Percentiles rank a stretch among this genome's conserved stretches.
Conservation (phyloP, 2,888 invertebrate species). For the Leptogaster cylindrica region DNA sequence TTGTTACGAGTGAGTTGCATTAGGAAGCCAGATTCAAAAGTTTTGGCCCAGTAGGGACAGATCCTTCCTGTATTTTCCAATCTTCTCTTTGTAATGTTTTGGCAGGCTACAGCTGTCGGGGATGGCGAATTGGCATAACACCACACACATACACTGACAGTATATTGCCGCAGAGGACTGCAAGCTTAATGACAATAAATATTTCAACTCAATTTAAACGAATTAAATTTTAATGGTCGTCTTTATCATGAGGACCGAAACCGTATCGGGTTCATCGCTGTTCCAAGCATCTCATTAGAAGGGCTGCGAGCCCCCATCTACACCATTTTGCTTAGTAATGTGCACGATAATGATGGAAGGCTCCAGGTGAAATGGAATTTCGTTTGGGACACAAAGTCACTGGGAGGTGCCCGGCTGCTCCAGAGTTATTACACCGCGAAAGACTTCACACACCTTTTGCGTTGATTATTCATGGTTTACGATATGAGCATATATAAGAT, state of each 20-base stretch:
- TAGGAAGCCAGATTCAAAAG: too few relatives aligned
- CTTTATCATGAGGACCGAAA: slow-evolving; percentile 14
- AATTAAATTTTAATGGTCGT: slow-evolving; percentile 36
- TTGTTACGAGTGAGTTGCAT: too few relatives aligned
- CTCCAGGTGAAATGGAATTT: slow-evolving; percentile 14
- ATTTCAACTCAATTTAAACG: slow-evolving; percentile 36
- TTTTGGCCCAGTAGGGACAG: too few relatives aligned
- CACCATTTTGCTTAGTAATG: slow-evolving; percentile 9
- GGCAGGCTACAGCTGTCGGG: too few relatives aligned
- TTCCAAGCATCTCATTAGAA: slow-evolving; percentile 22
- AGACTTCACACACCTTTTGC: slow-evolving; percentile 17
- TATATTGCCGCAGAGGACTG: slow-evolving; percentile 2
- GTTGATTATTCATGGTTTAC: slow-evolving; percentile 23
- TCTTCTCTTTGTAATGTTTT: too few relatives aligned
- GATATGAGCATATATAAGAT: slow-evolving; percentile 26
- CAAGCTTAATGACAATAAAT: slow-evolving; percentile 37
- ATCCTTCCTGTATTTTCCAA: too few relatives aligned
- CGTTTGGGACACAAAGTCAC: not conserved
- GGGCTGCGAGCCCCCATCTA: not conserved
- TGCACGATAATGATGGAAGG: slow-evolving; percentile 32
- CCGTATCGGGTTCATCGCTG: slow-evolving; percentile 32
- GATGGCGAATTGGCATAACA: not conserved
- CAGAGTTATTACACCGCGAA: not conserved
- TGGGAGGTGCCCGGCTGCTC: not conserved
- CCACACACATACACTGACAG: not conserved